Conservation (phyloP, 2,888 invertebrate genomes). For the Acanthococcus lagerstroemiae region DNA sequence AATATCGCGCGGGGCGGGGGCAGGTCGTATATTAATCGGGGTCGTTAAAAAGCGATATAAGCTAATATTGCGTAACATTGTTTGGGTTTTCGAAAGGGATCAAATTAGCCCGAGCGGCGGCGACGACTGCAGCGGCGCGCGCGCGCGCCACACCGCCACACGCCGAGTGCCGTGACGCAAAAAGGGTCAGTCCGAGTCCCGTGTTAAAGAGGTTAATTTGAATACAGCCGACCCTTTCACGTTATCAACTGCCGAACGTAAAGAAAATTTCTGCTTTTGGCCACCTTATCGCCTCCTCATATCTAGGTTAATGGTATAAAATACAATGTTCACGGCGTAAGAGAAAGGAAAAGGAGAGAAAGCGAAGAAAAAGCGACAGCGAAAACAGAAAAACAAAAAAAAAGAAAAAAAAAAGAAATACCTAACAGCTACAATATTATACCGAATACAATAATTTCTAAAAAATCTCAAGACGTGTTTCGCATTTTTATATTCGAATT, state of each 20-base stretch:
- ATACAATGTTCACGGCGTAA: conserved; percentile 20
- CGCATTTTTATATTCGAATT: not conserved
- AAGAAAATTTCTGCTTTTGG: conserved; percentile 20
- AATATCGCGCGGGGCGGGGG: not conserved
- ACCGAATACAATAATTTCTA: conserved; percentile 1
- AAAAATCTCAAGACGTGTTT: conserved; percentile 21
- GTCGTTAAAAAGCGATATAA: not conserved
- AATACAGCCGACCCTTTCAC: conserved; percentile 15
- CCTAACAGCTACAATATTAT: conserved; percentile 13
- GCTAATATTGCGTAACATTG: conserved; percentile 17
- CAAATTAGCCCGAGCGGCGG: too few species aligned
- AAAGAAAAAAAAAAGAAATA: not conserved
- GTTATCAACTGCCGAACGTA: conserved; percentile 11
- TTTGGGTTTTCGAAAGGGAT: conserved; percentile 24
- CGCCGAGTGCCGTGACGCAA: conserved; percentile 4
- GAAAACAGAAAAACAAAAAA: not conserved
- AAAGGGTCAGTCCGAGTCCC: conserved; percentile 24
- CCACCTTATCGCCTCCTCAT: conserved; percentile 19
- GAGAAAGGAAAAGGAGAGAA: not conserved
- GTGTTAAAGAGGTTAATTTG: conserved; percentile 27
- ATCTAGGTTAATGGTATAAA: conserved; percentile 29
- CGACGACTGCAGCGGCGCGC: too few species aligned
- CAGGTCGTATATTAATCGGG: not conserved
- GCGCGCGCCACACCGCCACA: too few species aligned
- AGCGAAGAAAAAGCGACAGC: not conserved